A percentile compares a stretch with the other conserved stretches of the same genome.
phyloP scores from a whole-genome alignment of 2,113 vertebrate species.

The Cyanoliseus patagonus region DNA sequence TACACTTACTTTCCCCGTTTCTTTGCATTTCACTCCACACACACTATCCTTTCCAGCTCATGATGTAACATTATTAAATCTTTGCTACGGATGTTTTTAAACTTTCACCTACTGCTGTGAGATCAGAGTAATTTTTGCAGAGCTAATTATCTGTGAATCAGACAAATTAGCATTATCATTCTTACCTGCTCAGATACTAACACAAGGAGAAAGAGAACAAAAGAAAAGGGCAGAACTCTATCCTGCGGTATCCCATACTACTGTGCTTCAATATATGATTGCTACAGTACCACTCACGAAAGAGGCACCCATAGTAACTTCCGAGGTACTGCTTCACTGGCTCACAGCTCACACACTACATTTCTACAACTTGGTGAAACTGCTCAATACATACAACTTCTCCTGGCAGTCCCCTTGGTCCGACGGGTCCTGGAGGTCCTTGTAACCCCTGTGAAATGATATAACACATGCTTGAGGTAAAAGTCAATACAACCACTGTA shows the following conservation, averaged over 20 bases:
- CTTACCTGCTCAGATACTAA: not conserved
- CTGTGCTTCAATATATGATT: not conserved
- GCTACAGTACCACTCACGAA: not conserved
- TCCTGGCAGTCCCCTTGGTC: slow-evolving; percentile 85
- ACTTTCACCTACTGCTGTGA: not conserved
- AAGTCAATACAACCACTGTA: not conserved
- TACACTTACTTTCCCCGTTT: not conserved
- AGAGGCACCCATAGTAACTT: not conserved
- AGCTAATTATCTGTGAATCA: not conserved
- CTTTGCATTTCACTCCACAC: not conserved
- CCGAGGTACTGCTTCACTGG: not conserved
- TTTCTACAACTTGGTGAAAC: not conserved
- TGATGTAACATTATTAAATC: not conserved
- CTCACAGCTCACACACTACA: not conserved
- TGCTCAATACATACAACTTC: slow-evolving; percentile 78
- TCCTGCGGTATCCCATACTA: not conserved
- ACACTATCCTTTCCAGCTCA: not conserved
- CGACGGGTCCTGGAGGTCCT: slow-evolving; percentile 82
- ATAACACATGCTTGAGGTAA: not conserved
- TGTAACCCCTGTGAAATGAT: slow-evolving; percentile 81
- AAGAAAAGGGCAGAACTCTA: not conserved
- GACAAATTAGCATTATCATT: not conserved
- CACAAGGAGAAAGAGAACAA: not conserved
- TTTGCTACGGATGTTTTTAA: not conserved
- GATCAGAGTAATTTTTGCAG: not conserved